Base-by-base conservation (phyloP, 1,140 invertebrate species). In the Trypoxylus dichotomus region DNA sequence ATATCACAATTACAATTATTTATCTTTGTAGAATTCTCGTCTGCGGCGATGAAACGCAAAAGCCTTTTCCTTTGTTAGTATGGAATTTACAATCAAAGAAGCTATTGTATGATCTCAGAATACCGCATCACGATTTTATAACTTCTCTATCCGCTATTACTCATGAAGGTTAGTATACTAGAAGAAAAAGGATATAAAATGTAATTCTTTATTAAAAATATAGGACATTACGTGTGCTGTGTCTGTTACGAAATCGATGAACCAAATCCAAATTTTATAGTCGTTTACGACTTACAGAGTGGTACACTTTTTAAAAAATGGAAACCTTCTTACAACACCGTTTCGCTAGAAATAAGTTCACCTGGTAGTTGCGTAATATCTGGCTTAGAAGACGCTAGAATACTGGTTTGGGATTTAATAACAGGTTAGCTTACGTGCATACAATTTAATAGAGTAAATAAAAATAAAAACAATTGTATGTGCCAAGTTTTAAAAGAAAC, bases 271-370 rank as follows among this genome's bases (percentile, higher is more conserved):
- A 96, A 96, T 87, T 96, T 96, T 87, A 94, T 97, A 75, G 94
- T 96, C 47, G 94, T 96, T 29, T 97, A 96, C 85, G 95, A 97
- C 87, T 88, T 97, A n/a, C 93, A 95, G 87, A 96, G 94, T 81
- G 95, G 95, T n/a, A 96, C 94, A 1, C 85, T 96, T 79, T 96
- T 96, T 87, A 96, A 96, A 86, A 95, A 95, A 87, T 95, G 94
- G 94, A 96, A 96, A 86, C 94, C 94, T 0, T 91, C 91, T 58
- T 91, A 91, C 77, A 93, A 94, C 85, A 94, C 93, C 6, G 93
- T 93, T 0, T 91, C 93, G 11, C 87, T 96, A 78, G 93, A 94
- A 79, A 95, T 96, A 84, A 95, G 94, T 79, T 94, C 94, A 21
- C 88, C 90, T 76, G 92, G 93, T 80, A 90, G 92, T 76, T 94